phyloP scores from a whole-genome alignment of 2,797 vertebrate genomes.

The Pyrocephalus nanus region DNA sequence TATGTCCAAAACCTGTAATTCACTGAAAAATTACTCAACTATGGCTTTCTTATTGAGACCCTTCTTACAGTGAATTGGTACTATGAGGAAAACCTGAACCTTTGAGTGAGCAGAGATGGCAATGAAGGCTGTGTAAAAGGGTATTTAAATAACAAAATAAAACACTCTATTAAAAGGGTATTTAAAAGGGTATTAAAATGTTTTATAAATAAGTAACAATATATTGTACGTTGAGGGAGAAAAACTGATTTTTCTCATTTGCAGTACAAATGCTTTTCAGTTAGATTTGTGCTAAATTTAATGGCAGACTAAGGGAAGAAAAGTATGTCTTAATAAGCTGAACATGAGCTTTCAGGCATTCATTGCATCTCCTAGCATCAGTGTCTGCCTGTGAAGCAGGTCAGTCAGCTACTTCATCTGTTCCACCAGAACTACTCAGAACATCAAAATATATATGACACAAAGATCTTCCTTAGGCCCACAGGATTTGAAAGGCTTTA shows the following conservation, averaged over 20 bases:
- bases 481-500: neutral
- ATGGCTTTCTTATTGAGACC: neutral
- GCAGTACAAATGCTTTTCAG: neutral
- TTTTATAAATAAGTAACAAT: neutral
- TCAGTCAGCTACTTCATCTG: neutral
- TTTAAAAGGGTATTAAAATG: neutral
- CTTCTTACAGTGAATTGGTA: neutral
- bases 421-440: neutral
- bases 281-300: neutral
- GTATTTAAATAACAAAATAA: no score
- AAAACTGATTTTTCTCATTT: neutral
- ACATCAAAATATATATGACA: rapidly evolving
- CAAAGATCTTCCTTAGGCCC: neutral
- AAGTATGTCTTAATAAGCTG: neutral
- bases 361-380: neutral
- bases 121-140: neutral
- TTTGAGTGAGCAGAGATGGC: conserved; percentile 38
- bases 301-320: neutral
- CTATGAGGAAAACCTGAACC: neutral
- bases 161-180: no score
- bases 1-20: neutral
- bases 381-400: neutral
- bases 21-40: neutral
- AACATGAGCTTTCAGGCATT: neutral
- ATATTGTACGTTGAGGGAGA: neutral